Evolutionary conservation across 2,113 vertebrate genomes (phyloP).

Genomic region (Hoplias malabaricus): DNA sequence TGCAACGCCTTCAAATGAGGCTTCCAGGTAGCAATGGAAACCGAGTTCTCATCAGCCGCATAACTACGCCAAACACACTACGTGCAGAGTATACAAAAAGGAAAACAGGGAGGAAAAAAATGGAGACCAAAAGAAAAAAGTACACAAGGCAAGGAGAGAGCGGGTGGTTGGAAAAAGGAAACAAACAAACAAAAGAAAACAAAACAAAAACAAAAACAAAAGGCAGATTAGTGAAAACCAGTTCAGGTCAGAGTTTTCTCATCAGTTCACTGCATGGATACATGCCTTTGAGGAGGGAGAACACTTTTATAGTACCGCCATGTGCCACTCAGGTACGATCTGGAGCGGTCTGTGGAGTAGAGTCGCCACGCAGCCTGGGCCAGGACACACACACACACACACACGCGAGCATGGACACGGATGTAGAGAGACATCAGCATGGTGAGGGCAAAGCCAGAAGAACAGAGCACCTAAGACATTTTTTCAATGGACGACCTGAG

Average conservation of each 20-base stretch:
- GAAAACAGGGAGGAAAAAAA: constrained; percentile 62
- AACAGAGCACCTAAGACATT: constrained; percentile 43
- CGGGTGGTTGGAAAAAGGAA: constrained; percentile 70
- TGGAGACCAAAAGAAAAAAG: constrained; percentile 47
- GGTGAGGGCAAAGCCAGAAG: constrained; percentile 45
- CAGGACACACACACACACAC: constrained; percentile 52
- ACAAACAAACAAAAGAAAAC: constrained; percentile 37
- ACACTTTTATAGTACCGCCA: constrained; percentile 84
- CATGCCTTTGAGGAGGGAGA: constrained; percentile 85
- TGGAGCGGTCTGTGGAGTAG: constrained; percentile 80
- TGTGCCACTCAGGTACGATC: constrained; percentile 82
- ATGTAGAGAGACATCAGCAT: constrained; percentile 52
- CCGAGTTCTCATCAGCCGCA: constrained; percentile 98
- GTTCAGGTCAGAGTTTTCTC: constrained; percentile 70
- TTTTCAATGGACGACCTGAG: constrained; percentile 29
- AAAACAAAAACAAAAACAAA: constrained; percentile 64
- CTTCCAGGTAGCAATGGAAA: constrained; percentile 99
- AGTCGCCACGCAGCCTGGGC: constrained; percentile 85
- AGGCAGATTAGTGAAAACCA: constrained; percentile 79
- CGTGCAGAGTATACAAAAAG: constrained; percentile 77
- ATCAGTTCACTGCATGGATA: constrained; percentile 76
- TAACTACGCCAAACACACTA: constrained; percentile 99
- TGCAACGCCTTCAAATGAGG: constrained; percentile 99
- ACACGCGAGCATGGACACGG: constrained; percentile 41
- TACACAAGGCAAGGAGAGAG: constrained; percentile 63